These are phyloP conservation scores for Scalopus aquaticus DNA, from an alignment of 2,113 vertebrate genomes.

Conservation along the genomic window DNA sequence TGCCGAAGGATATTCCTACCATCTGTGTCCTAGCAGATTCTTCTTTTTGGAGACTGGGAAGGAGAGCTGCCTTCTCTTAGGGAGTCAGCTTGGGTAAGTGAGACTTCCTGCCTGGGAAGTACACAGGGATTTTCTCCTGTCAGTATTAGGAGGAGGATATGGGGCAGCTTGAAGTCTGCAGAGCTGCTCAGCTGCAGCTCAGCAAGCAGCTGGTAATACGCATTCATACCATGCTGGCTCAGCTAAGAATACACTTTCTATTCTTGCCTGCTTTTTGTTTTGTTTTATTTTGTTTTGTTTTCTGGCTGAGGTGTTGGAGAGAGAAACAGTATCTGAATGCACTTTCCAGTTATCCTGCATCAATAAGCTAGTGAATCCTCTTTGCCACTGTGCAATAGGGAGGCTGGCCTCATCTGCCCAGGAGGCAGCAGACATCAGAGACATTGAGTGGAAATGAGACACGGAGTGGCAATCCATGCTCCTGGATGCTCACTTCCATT, in stretches of 20 bases:
- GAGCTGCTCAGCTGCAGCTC: constrained; percentile 61
- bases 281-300: constrained; percentile 74
- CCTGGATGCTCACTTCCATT: neutral
- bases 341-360: neutral
- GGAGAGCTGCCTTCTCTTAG: neutral
- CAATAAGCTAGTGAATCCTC: neutral
- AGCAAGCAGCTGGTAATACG: constrained; percentile 67
- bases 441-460: neutral
- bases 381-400: neutral
- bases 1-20: neutral
- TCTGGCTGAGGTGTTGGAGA: constrained; percentile 66
- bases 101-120: constrained; percentile 2
- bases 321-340: constrained; percentile 39
- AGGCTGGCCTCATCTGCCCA: neutral
- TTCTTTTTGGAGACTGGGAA: neutral
- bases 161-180: constrained; percentile 53
- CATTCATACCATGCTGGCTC: constrained; percentile 66
- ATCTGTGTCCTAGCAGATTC: neutral
- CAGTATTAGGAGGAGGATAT: neutral
- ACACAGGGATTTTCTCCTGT: constrained; percentile 15
- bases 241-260: constrained; percentile 77
- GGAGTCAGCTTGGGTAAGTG: neutral
- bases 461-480: neutral
- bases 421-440: neutral
- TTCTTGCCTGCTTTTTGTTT: constrained; percentile 73